Base-by-base conservation (phyloP, 2,797 vertebrate genomes). In the Pangasius larnaudii region DNA sequence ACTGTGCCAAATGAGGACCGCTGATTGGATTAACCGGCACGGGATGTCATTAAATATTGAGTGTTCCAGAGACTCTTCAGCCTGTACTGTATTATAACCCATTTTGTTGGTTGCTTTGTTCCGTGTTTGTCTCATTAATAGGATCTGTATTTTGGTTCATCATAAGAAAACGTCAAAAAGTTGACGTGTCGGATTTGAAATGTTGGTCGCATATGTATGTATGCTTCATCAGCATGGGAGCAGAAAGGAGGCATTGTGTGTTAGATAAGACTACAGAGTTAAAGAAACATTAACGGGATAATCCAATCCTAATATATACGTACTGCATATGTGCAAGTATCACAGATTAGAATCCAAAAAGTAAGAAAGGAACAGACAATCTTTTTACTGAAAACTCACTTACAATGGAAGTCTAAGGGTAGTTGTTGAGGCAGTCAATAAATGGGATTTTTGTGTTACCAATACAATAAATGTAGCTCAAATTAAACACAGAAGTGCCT, bases 51-150 rank as follows among this genome's bases (percentile, higher is more conserved):
- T 59, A 63, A 84, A 61, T 83, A 72, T 56, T 42, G 42, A 86
- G 67, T 82, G 88, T 87, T 67, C 13, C 82, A 83, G 77, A 79
- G 81, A 79, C 80, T 84, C 30, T 88, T 82, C 77, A n/a, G 77
- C 63, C 85, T 86, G 79, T 84, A 59, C 63, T 83, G 79, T 89
- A 89, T 89, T 86, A 86, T 89, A 86, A 56, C 19, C 61, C 18
- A 3, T 87, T 89, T 63, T 49, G 61, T 84, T 82, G 36, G 67
- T 82, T 65, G 42, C 59, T 86, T 89, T 69, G 71, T 59, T 86
- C 59, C 0, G 63, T 89, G 71, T 87, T 78, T 42, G 61, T 51
- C 81, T 83, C 61, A 79, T 82, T 78, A 67, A 77, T 33, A 61
- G 18, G 16, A 24, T 65, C 71, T n/a, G 88, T 56, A 49, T 89